Base-by-base conservation (phyloP, 2,113 vertebrate species). In the Muntiacus reevesi region DNA sequence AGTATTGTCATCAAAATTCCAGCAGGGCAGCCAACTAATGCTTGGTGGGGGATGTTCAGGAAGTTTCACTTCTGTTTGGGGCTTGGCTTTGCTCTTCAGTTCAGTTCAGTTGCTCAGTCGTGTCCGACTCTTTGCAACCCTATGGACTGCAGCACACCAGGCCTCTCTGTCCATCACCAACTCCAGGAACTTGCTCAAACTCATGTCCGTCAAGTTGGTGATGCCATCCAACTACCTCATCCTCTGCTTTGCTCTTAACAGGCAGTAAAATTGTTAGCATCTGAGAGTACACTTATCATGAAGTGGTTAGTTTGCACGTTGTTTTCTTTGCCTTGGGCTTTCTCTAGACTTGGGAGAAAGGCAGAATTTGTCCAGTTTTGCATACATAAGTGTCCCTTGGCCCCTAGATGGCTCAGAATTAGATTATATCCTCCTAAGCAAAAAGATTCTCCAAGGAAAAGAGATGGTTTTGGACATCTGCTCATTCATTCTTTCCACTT, bases 31-130 rank as follows among this genome's bases (percentile, higher is more conserved):
- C 93, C 71, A 76, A 71, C 67, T 64, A 43, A 57, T 67, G 40
- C 57, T 43, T 40, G 59, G 95, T 17, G 14, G 93, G 94, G 79
- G 90, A 50, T 78, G 57, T 59, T 93, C 59, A 84, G 92, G 91
- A 97, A 94, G 95, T 95, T 83, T 93, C 71, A 50, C 84, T 95
- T 97, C 96, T 96, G 45, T 94, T 83, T 87, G 87, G 96, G 94
- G 87, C 87, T 98, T 95, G 89, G 94, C 93, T 95, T 91, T 57
- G 78, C 71, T 91, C 79, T 74, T 74, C 67, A 74, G 10, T 74
- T 40, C 67, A 71, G n/a, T 13, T 74, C 10, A 21, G 36, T 74
- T 3, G 10, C 36, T 74, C n/a, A 40, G 19, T 74, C 5, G 0
- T 74, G 67, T 74, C 67, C 1, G 0, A 25, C 19, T 40, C 67